phyloP scores from a whole-genome alignment of 2,888 invertebrate genomes.

The Pristionchus entomophagus region DNA sequence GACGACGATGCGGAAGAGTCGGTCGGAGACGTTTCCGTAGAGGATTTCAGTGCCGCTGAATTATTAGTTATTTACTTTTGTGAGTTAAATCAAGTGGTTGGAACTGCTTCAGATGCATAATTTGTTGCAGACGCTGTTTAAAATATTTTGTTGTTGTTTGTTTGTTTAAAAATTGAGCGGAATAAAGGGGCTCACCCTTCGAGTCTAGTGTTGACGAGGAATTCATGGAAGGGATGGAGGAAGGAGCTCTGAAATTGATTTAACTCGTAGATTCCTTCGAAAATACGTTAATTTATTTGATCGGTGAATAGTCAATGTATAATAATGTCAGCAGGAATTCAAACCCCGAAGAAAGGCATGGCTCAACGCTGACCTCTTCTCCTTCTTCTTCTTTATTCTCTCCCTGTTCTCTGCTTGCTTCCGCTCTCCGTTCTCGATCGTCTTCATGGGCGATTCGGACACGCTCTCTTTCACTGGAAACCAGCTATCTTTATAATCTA shows the following conservation, averaged over 20 bases:
- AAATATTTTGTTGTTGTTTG: not conserved
- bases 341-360: no score
- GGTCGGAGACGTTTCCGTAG: not conserved
- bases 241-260: not conserved
- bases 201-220: slow-evolving; percentile 22
- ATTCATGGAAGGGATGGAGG: not conserved
- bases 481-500: no score
- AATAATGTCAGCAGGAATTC: no score
- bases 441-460: slow-evolving; percentile 19
- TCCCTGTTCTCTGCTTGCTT: slow-evolving; percentile 43
- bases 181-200: not conserved
- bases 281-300: not conserved
- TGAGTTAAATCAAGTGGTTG: no score
- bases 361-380: slow-evolving; percentile 43
- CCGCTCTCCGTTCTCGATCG: slow-evolving; percentile 42
- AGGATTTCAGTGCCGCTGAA: not conserved
- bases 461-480: slow-evolving; percentile 37
- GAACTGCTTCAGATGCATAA: no score
- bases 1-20: slow-evolving; percentile 4
- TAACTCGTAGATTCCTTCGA: not conserved
- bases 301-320: no score
- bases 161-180: not conserved
- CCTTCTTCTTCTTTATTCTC: slow-evolving; percentile 46
- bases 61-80: no score
- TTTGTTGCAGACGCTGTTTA: no score